phyloP scores from a whole-genome alignment of 1,140 invertebrate genomes.

The Pentalonia nigronervosa region DNA sequence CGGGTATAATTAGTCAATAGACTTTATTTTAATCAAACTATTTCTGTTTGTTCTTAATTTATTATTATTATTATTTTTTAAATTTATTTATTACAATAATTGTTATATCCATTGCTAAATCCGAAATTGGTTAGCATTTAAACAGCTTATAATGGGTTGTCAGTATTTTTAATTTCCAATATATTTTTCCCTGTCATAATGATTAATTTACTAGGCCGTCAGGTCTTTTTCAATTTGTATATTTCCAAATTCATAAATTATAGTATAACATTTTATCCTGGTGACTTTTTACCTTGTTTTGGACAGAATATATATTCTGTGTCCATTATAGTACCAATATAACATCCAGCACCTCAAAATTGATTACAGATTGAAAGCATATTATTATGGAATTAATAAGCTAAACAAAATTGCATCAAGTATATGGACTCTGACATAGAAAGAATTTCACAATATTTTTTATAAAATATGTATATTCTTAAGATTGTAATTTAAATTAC shows the following conservation, averaged over 20 bases:
- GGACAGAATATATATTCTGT: constrained; percentile 6
- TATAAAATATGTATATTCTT: constrained; percentile 38
- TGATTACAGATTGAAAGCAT: constrained; percentile 16
- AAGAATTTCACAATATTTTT: constrained; percentile 45
- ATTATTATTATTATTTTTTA: constrained; percentile 46
- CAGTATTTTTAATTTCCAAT: constrained; percentile 51
- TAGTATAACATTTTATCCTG: constrained; percentile 40
- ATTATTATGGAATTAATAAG: constrained; percentile 7
- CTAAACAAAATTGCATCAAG: constrained; percentile 1
- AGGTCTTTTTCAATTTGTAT: constrained; percentile 49
- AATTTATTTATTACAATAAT: constrained; percentile 28
- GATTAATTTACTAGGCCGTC: constrained; percentile 36
- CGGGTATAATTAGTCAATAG: constrained; percentile 41
- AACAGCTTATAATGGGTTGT: constrained; percentile 53
- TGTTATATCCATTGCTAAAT: constrained; percentile 56
- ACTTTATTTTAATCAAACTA: constrained; percentile 34
- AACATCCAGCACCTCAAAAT: constrained; percentile 21
- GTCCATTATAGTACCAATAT: constrained; percentile 10
- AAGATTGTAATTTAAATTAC: constrained; percentile 25
- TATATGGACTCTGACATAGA: constrained; percentile 11
- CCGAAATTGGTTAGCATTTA: constrained; percentile 55
- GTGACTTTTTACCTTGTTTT: constrained; percentile 45
- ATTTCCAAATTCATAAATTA: constrained; percentile 51
- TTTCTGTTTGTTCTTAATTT: constrained; percentile 46
- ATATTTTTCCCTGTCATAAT: constrained; percentile 38